Percentiles rank a stretch among this genome's conserved stretches.
Evolutionary conservation across 2,888 invertebrate species (phyloP).

Genomic region (Graphium colonna): DNA sequence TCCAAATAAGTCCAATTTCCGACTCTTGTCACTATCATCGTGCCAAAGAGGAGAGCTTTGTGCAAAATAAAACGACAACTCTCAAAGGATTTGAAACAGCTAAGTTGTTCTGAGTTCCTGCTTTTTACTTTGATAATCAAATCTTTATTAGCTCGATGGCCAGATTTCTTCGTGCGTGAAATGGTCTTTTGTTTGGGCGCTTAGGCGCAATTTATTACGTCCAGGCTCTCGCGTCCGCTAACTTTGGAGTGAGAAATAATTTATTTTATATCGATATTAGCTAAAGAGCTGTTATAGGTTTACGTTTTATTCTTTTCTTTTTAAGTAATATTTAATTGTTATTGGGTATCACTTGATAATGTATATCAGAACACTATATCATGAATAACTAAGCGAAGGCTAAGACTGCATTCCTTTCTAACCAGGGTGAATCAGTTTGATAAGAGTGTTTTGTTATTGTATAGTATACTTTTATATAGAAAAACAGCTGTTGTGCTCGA

Average conservation of each 20-base stretch:
- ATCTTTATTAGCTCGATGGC: constrained; percentile 17
- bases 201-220: constrained; percentile 20
- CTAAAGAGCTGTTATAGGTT: too few species aligned
- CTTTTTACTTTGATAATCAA: constrained; percentile 15
- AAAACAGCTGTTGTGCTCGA: too few species aligned
- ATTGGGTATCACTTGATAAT: too few species aligned
- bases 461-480: too few species aligned
- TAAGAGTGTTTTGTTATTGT: too few species aligned
- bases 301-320: too few species aligned
- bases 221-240: constrained; percentile 8
- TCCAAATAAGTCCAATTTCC: constrained; percentile 14
- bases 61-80: constrained; percentile 20
- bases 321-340: too few species aligned
- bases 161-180: constrained; percentile 22
- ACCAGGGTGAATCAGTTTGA: too few species aligned
- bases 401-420: too few species aligned
- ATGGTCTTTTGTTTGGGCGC: constrained; percentile 18
- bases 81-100: constrained; percentile 19
- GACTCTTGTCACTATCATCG: constrained; percentile 10
- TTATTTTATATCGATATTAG: constrained; percentile 13
- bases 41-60: constrained; percentile 17
- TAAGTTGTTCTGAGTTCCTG: constrained; percentile 18
- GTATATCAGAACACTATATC: too few species aligned
- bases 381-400: too few species aligned
- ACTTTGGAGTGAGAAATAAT: constrained; percentile 12